Base-by-base conservation (phyloP, 2,113 vertebrate genomes). In the Boulengerochromis microlepis region DNA sequence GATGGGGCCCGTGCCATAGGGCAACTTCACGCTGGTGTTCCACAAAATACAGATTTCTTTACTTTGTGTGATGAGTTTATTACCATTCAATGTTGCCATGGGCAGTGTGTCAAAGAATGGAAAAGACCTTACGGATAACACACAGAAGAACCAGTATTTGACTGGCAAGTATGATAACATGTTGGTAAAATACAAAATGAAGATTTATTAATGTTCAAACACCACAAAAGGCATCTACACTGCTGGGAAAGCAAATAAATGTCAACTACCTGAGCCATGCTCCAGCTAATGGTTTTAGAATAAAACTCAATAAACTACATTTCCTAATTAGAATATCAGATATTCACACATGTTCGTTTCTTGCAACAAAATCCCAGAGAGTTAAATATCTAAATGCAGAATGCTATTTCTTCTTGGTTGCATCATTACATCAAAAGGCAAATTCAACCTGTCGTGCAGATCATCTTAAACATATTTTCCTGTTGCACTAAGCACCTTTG, bases 361-460 rank as follows among this genome's bases (percentile, higher is more conserved):
- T 22, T 19, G 74, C 26, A 78, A 85, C n/a, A 47, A 40, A 57
- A 54, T 83, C 40, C n/a, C 50, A 71, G 33, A 83, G 33, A 86
- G 6, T 83, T 22, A 74, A 64, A 89, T 22, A 80, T 82, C 19
- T 22, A 69, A 45, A 26, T 86, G 8, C 15, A 31, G 61, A 81
- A 15, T 8, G 11, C 18, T 80, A 53, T 92, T 92, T 84, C 86
- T 88, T 64, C 87, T 81, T 45, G 29, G 82, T 90, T 92, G 84
- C 87, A 87, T 93, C 85, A 90, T 86, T 33, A 61, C 22, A 84
- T 80, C 83, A 83, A 90, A 87, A 87, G 80, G 29, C 59, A 81
- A 82, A 89, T 16, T 24, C 40, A 16, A 84, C 45, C 71, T 81
- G 57, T 29, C 31, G n/a, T 33, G 33, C 35, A 35, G 24, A 82